Base-by-base conservation (phyloP, 2,113 vertebrate genomes). In the Narcine bancroftii region DNA sequence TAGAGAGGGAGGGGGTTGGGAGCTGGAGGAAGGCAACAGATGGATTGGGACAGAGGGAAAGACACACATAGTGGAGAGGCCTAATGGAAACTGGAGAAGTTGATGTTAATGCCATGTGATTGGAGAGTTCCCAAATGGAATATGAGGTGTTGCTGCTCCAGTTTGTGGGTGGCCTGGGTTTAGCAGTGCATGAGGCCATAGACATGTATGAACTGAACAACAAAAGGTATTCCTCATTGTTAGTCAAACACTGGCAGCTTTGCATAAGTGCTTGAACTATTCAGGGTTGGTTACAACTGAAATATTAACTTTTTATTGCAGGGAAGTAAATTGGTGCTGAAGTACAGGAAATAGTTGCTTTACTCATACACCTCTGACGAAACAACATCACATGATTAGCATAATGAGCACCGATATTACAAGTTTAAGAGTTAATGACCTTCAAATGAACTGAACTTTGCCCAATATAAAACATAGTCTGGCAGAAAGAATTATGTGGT, bases 391-490 rank as follows among this genome's bases (percentile, higher is more conserved):
- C 24, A 24, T 89, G 42, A 69, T 91, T 91, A 29, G 65, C 65
- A 17, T 91, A 91, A 91, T 47, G 24, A 69, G 26, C 65, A 21
- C 26, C 26, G 36, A 66, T 45, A 39, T 45, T 33, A 71, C 45
- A 66, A 33, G n/a, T 91, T 69, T 26, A 71, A 71, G 65, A 36
- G 89, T 91, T 91, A 71, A 91, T 91, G 65, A 91, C 89, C 89
- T 91, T 71, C 11, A 47, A 4, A 29, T 91, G 65, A 91, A 91
- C 89, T 13, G 0, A 47, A 29, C 45, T 26, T 50, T 69, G 69
- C 4, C 45, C 63, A 45, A 71, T 33, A 33, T 5, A 91, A 65
- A 26, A 21, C n/a, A 69, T 69, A 21, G 24, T 6, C 66, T 47
- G 65, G 66, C 81, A 60, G 81, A 69, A 71, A 69, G 36, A 42